A percentile compares a stretch with the other conserved stretches of the same genome.
phyloP scores from a whole-genome alignment of 2,888 invertebrate genomes.

The Oscheius sp. region DNA sequence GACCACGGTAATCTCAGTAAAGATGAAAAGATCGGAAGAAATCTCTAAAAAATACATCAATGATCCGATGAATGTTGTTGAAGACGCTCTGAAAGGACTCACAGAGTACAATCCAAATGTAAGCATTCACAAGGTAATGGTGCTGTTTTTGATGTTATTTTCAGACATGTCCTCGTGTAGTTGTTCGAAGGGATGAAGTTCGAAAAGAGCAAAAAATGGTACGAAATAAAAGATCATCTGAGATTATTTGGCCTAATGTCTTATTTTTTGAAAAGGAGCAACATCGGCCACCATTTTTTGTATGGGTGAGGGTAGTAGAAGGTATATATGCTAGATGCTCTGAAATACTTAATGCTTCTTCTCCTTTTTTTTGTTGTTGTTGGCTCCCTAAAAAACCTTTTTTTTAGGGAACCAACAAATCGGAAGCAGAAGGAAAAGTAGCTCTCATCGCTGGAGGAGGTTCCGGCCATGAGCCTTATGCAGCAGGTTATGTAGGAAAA shows the following conservation, averaged over 20 bases:
- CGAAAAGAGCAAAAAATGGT: no score
- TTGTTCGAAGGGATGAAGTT: constrained; percentile 10
- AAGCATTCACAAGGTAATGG: constrained; percentile 41
- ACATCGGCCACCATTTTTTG: background rate
- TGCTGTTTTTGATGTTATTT: background rate
- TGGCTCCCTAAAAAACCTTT: constrained; percentile 70
- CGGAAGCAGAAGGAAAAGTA: constrained; percentile 33
- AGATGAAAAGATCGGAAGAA: background rate
- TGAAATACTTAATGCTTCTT: no score
- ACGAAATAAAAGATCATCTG: background rate
- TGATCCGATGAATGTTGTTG: constrained; percentile 47
- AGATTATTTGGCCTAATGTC: background rate
- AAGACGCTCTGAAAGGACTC: constrained; percentile 55
- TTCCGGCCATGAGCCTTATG: constrained; percentile 83
- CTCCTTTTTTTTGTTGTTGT: no score
- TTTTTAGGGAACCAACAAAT: background rate
- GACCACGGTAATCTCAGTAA: background rate
- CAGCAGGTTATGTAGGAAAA: constrained; percentile 78
- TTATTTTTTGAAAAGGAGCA: background rate
- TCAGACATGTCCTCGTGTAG: constrained; percentile 39
- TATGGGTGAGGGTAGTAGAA: constrained; percentile 30
- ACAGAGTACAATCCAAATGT: constrained; percentile 40
- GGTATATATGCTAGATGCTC: no score
- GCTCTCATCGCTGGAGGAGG: constrained; percentile 78
- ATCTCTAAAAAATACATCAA: constrained; percentile 60